These are phyloP conservation scores for Microcebus tavaratra DNA, from an alignment of 2,113 vertebrate species.

Conservation along the genomic window DNA sequence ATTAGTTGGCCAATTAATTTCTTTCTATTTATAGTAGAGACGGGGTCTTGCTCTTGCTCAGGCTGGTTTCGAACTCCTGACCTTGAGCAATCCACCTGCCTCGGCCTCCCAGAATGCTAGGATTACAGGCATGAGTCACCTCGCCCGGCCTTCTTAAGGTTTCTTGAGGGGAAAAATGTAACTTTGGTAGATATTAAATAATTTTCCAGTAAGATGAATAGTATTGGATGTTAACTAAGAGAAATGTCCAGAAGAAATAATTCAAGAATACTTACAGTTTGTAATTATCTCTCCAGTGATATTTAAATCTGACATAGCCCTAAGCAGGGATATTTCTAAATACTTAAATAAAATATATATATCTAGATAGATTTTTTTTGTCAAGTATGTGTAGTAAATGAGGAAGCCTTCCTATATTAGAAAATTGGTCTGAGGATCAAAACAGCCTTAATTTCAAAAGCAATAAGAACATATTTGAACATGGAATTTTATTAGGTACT, in stretches of 20 bases:
- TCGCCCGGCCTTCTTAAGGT: not conserved
- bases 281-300: not conserved
- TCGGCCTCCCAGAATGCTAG: too few species aligned
- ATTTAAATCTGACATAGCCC: not conserved
- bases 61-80: too few species aligned
- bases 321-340: not conserved
- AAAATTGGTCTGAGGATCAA: not conserved
- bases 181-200: not conserved
- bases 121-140: too few species aligned
- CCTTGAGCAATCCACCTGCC: too few species aligned
- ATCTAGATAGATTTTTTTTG: not conserved
- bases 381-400: not conserved
- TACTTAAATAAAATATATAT: not conserved
- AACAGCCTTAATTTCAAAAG: not conserved
- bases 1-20: too few species aligned
- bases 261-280: conserved; percentile 16
- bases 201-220: conserved; percentile 35
- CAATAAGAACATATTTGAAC: not conserved
- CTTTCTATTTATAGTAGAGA: too few species aligned
- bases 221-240: not conserved
- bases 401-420: not conserved
- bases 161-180: not conserved
- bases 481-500: not conserved
- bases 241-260: conserved; percentile 18
- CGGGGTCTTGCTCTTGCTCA: too few species aligned